Evolutionary conservation across 1,140 invertebrate species (phyloP), one percentile per base, ranked within the genome.

Genomic region (Pseudomyrmex sp.): DNA sequence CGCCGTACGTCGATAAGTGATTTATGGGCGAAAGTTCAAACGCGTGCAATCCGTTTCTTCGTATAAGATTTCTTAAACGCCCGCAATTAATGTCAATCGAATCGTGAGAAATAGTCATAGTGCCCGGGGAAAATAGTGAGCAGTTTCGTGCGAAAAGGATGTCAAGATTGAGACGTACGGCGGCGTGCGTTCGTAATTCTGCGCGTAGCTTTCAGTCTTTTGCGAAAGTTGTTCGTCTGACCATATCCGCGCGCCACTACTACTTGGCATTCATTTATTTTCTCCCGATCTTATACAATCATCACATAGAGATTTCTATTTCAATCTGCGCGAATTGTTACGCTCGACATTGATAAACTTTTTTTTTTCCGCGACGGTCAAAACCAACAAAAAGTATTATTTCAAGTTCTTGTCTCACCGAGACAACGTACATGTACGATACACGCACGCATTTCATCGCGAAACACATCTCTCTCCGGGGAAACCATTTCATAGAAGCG

Each of bases 11-110:
- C 76, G 20, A 70, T 72, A 35, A 80, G 44, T 61, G 66, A 80
- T 79, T 69, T 79, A 79, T 5, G 20, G 26, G 76, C 65, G 65
- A 79, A 79, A 79, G 44, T 79, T 48, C 1, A 48, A 13, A 8
- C 0, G 23, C 46, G 18, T n/a, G 7, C 13, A 9, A 23, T 72
- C 13, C 10, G 2, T 26, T 44, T 35, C n/a, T 15, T 44, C 13
- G 2, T 23, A 18, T 18, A 26, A 80, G 10, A 26, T 13, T 56
- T 58, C 10, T 69, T 58, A 48, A 69, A 68, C 18, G 52, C 9
- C 4, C 5, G 15, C 3, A 26, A 52, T 80, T 59, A 70, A 58
- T 59, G n/a, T 70, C 54, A 70, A 59, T 70, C n/a, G 10, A 69
- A 69, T 0, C 8, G 48, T 79, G 35, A 10, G 52, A 68, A 75